phyloP scores from a whole-genome alignment of 2,113 vertebrate species.

The Chamaetylas fuelleborni region DNA sequence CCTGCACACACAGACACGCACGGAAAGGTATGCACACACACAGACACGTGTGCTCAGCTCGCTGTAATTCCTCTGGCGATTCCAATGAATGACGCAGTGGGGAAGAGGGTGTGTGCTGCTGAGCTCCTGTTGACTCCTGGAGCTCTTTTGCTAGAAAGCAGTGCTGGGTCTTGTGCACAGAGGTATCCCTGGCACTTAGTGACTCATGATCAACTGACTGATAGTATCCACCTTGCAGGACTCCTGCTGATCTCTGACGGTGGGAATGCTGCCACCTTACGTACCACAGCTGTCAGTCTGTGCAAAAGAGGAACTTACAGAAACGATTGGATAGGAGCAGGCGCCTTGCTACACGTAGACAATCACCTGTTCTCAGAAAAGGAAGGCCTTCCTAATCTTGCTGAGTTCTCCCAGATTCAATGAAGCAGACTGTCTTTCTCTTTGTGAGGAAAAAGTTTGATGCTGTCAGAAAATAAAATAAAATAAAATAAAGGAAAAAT shows the following conservation, averaged over 20 bases:
- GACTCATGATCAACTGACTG: not conserved
- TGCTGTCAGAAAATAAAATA: not conserved
- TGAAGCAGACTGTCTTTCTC: not conserved
- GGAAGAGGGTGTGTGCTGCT: not conserved
- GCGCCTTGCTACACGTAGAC: not conserved
- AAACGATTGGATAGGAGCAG: not conserved
- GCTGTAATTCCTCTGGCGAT: not conserved
- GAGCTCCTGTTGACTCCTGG: not conserved
- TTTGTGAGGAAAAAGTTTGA: not conserved
- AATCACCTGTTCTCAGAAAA: not conserved
- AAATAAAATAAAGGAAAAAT: not conserved
- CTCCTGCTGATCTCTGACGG: not conserved
- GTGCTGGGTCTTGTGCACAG: not conserved
- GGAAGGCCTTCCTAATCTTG: not conserved
- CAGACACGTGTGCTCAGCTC: rapidly evolving
- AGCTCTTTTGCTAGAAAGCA: not conserved
- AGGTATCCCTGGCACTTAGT: not conserved
- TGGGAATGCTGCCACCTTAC: not conserved
- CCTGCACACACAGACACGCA: not conserved
- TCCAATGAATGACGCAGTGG: not conserved
- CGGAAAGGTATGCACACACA: not conserved
- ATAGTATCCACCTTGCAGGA: not conserved
- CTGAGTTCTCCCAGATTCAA: not conserved
- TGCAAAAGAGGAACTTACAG: not conserved
- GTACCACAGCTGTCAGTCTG: not conserved